Conservation (phyloP, 1,140 invertebrate species). For the Ephestia elutella region DNA sequence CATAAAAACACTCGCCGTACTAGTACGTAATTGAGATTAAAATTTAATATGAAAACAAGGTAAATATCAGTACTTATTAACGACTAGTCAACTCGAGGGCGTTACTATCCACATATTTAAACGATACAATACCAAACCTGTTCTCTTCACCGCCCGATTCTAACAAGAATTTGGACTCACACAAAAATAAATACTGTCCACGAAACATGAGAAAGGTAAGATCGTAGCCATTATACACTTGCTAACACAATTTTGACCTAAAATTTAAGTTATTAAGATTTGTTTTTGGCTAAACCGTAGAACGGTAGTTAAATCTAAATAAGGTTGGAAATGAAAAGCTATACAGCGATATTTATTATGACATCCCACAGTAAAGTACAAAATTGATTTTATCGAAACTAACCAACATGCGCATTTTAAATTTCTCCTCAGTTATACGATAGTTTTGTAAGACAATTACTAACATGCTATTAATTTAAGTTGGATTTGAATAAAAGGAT, state of each 20-base stretch:
- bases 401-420: slow-evolving; percentile 49
- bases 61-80: slow-evolving; percentile 20
- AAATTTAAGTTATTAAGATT: slow-evolving; percentile 41
- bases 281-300: slow-evolving; percentile 39
- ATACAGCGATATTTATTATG: slow-evolving; percentile 69
- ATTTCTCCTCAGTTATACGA: slow-evolving; percentile 33
- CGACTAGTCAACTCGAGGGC: slow-evolving; percentile 50
- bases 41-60: slow-evolving; percentile 3
- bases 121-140: slow-evolving; percentile 62
- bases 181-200: slow-evolving; percentile 72
- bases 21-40: neutral
- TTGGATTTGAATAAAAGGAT: slow-evolving; percentile 25
- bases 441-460: slow-evolving; percentile 32
- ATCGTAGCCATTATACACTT: slow-evolving; percentile 33
- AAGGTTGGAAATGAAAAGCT: slow-evolving; percentile 50
- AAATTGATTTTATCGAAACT: slow-evolving; percentile 65
- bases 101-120: slow-evolving; percentile 67
- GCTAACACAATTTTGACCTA: slow-evolving; percentile 39
- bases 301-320: slow-evolving; percentile 43
- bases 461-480: slow-evolving; percentile 36
- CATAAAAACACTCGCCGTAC: neutral
- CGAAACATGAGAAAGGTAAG: slow-evolving; percentile 66
- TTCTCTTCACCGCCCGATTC: slow-evolving; percentile 55
- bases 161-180: slow-evolving; percentile 70
- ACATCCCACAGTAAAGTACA: slow-evolving; percentile 67